Base-by-base conservation (phyloP, 2,888 invertebrate species). In the Xanthorhoe designata region DNA sequence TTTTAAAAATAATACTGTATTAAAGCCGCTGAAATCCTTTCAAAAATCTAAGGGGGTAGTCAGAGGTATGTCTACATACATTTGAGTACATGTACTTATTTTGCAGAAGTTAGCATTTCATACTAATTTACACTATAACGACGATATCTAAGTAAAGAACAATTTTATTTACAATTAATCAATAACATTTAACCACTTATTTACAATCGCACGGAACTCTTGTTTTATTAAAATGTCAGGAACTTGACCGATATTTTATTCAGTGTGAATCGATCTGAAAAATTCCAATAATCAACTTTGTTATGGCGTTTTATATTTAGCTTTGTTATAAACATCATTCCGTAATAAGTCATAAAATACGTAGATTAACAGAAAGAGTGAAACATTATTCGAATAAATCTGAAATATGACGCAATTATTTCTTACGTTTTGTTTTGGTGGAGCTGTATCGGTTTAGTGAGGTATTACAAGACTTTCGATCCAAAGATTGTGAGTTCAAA, bases 261-360 rank as follows among this genome's bases (percentile, higher is more conserved):
- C 72, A 47, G 73, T 71, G 64, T 74, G 74, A 80, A 80, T 80
- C 74, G 75, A 75, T 71, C 69, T 71, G 68, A 72, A 75, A 75
- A 74, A 75, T 75, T 78, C 75, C 76, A 77, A 76, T 78, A 78
- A 81, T 82, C 79, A 78, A 79, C 69, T 78, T 79, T 73, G 65
- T 64, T 70, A 73, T 68, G 66, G 69, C 69, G 73, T 72, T 64
- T 72, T 56, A 61, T 74, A 73, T 76, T 74, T 72, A 61, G 53
- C 63, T 61, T 69, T 55, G 1, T 60, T 52, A 2, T n/a, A 38
- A 55, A 58, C 18, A 52, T 13, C 18, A 52, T 56, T 47, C 38
- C 42, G 29, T 32, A 50, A 50, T 64, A 53, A 51, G 56, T 67
- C 67, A 61, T 69, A 55, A 69, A 68, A 53, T 58, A 38, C 57